Evolutionary conservation across 2,797 vertebrate species (phyloP).

Genomic region (Pachyuromys duprasi): DNA sequence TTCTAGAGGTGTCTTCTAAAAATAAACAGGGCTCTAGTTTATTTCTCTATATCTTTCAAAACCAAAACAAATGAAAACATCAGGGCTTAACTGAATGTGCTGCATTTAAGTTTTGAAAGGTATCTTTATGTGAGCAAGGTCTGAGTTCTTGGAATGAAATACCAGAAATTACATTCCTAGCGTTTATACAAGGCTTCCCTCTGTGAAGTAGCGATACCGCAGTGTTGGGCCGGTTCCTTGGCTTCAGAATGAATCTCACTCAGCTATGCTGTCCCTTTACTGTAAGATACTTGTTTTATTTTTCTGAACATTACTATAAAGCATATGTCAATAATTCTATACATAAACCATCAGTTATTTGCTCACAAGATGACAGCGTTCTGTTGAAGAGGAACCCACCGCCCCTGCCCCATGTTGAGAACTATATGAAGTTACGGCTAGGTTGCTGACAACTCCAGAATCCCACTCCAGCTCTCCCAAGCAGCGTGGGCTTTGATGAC

Average conservation of each 20-base stretch:
- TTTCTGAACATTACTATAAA: not conserved
- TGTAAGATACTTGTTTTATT: not conserved
- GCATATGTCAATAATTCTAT: not conserved
- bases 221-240: not conserved
- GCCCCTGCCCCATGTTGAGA: not conserved
- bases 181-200: slow-evolving; percentile 46
- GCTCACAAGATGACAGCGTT: not conserved
- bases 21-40: slow-evolving; percentile 76
- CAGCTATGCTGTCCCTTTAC: not conserved
- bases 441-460: not conserved
- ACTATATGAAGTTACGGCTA: not conserved
- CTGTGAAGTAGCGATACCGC: slow-evolving; percentile 12
- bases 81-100: slow-evolving; percentile 37
- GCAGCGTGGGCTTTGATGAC: not conserved
- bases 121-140: slow-evolving; percentile 62
- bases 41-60: slow-evolving; percentile 73
- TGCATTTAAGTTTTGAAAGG: slow-evolving; percentile 68
- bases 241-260: not conserved
- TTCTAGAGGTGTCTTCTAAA: slow-evolving; percentile 78
- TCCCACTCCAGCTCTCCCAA: not conserved
- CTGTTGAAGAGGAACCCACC: not conserved
- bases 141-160: slow-evolving; percentile 64
- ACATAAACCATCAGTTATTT: not conserved
- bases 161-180: slow-evolving; percentile 61
- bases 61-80: slow-evolving; percentile 59